Evolutionary conservation across 2,888 invertebrate species (phyloP).

Genomic region (Pyralis farinalis): DNA sequence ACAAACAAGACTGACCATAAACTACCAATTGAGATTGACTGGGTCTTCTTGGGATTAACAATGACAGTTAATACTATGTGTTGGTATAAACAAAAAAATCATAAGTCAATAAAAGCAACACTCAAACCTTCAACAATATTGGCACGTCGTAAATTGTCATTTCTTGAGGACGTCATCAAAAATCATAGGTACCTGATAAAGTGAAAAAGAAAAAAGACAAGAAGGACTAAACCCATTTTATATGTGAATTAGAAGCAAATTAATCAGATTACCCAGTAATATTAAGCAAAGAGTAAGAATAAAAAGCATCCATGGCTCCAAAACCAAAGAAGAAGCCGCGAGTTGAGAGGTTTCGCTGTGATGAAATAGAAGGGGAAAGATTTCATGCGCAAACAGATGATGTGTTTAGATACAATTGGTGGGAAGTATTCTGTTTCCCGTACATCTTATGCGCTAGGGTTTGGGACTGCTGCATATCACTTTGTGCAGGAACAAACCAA

Average conservation of each 20-base stretch:
- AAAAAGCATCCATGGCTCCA: conserved; percentile 31
- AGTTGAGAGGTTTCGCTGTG: conserved; percentile 33
- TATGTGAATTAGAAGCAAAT: too few relatives aligned
- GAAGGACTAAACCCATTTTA: too few relatives aligned
- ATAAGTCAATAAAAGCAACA: too few relatives aligned
- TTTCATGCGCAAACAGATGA: conserved; percentile 49
- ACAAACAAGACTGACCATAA: conserved; percentile 39
- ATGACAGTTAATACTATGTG: too few relatives aligned
- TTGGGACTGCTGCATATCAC: conserved; percentile 49
- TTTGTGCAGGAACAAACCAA: conserved; percentile 59
- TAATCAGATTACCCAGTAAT: too few relatives aligned
- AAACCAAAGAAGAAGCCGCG: conserved; percentile 29
- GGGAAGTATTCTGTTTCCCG: conserved; percentile 66
- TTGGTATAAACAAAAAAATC: too few relatives aligned
- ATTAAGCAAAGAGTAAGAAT: not conserved
- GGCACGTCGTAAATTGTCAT: too few relatives aligned
- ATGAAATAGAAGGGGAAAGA: conserved; percentile 39
- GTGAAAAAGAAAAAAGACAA: too few relatives aligned
- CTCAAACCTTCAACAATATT: too few relatives aligned
- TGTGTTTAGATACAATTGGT: conserved; percentile 53
- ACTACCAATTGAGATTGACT: not conserved
- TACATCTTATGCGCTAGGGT: conserved; percentile 51
- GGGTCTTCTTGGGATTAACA: too few relatives aligned
- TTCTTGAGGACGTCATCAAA: too few relatives aligned
- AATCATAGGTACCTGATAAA: too few relatives aligned